Evolutionary conservation across 1,140 invertebrate species (phyloP).

Genomic region (Zaprionus gabonicus): DNA sequence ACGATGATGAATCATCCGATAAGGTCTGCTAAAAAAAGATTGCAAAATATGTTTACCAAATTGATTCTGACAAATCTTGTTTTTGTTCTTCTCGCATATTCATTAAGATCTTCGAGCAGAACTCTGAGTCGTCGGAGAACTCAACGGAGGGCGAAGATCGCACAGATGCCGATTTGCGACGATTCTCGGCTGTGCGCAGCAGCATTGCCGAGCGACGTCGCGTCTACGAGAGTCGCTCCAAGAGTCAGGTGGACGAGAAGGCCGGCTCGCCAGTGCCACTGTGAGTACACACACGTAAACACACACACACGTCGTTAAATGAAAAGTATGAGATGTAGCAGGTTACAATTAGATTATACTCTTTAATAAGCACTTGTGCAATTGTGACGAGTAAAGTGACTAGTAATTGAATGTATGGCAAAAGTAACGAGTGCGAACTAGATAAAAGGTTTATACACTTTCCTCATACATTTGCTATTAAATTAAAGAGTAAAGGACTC

Average conservation of each 20-base stretch:
- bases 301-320: too few species aligned
- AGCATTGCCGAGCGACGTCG: constrained; percentile 92
- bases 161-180: constrained; percentile 77
- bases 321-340: too few species aligned
- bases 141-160: constrained; percentile 82
- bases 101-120: constrained; percentile 79
- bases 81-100: background rate
- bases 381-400: too few species aligned
- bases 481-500: too few species aligned
- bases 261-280: constrained; percentile 89
- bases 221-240: constrained; percentile 90
- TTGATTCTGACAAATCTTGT: background rate
- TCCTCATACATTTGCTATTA: too few species aligned
- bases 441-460: too few species aligned
- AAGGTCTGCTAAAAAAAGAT: constrained; percentile 73
- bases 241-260: constrained; percentile 88
- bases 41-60: background rate
- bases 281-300: constrained; percentile 69
- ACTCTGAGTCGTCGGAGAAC: constrained; percentile 82
- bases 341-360: too few species aligned
- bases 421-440: too few species aligned
- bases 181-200: constrained; percentile 86
- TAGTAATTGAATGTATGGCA: too few species aligned
- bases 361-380: background rate
- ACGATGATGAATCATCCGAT: constrained; percentile 82